phyloP scores from a whole-genome alignment of 1,140 invertebrate species.

The Paraescarpia echinospica region DNA sequence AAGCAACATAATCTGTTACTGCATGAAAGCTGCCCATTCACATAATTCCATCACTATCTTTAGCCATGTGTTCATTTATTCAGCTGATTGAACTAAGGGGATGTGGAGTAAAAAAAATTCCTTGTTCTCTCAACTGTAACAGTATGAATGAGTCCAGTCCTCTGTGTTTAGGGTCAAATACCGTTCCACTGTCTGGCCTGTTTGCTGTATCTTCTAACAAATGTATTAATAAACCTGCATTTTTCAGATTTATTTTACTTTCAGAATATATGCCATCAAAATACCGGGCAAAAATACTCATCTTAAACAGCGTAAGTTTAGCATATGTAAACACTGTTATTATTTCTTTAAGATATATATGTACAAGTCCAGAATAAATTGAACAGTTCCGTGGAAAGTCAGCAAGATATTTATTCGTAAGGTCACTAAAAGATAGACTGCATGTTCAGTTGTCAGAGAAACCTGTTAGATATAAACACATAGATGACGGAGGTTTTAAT shows the following conservation, averaged over 20 bases:
- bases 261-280: slow-evolving; percentile 90
- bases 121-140: too few relatives aligned
- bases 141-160: background rate
- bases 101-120: too few relatives aligned
- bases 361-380: background rate
- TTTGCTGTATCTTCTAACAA: slow-evolving; percentile 27
- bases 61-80: background rate
- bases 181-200: too few relatives aligned
- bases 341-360: background rate
- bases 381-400: background rate
- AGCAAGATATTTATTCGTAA: too few relatives aligned
- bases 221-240: background rate
- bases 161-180: background rate
- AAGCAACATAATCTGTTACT: too few relatives aligned
- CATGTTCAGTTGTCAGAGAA: too few relatives aligned
- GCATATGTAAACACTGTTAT: background rate
- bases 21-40: too few relatives aligned
- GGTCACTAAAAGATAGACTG: too few relatives aligned
- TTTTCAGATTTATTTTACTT: slow-evolving; percentile 82
- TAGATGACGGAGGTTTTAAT: background rate
- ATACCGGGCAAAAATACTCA: slow-evolving; percentile 80
- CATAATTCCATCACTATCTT: background rate
- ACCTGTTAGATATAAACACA: too few relatives aligned
- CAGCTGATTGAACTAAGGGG: too few relatives aligned
- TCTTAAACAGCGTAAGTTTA: slow-evolving; percentile 15